Percentiles rank a stretch among this genome's conserved stretches.
phyloP scores from a whole-genome alignment of 35 echinoderm and acorn worm species.

The Acanthaster planci region DNA sequence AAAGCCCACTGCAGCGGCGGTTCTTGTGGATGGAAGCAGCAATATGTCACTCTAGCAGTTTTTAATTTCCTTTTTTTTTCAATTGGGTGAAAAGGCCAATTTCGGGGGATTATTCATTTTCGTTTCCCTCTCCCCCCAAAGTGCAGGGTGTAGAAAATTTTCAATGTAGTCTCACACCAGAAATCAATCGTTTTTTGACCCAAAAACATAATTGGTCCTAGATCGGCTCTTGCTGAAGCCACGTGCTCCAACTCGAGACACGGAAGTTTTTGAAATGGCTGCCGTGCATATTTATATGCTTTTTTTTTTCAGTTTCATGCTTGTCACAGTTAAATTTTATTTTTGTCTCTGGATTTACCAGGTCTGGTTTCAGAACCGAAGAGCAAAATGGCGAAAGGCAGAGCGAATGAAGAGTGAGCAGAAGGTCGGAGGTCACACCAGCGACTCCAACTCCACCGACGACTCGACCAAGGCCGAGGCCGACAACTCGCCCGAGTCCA shows the following conservation, averaged over 20 bases:
- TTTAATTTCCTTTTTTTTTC: too few species aligned
- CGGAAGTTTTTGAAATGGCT: neutral
- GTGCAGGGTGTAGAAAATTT: too few species aligned
- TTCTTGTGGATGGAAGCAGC: too few species aligned
- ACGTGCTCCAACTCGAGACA: neutral
- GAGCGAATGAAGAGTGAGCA: slow-evolving; percentile 77
- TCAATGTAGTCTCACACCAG: too few species aligned
- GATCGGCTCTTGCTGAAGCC: too few species aligned
- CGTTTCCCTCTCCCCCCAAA: too few species aligned
- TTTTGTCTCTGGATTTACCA: slow-evolving; percentile 4
- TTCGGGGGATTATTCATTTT: too few species aligned
- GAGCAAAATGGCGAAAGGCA: slow-evolving; percentile 90
- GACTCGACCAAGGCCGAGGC: neutral
- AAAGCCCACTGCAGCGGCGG: too few species aligned
- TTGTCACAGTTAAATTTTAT: neutral
- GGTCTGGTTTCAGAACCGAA: slow-evolving; percentile 95
- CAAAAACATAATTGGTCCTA: too few species aligned
- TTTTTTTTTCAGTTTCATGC: neutral
- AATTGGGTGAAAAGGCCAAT: too few species aligned
- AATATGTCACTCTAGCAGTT: too few species aligned
- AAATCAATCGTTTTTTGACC: too few species aligned
- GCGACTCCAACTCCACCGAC: slow-evolving; percentile 5
- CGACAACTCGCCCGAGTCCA: neutral
- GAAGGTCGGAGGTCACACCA: neutral
- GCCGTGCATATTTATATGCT: neutral